Base-by-base conservation (phyloP, 2,888 invertebrate species). In the Nematopogon swammerdamellus region DNA sequence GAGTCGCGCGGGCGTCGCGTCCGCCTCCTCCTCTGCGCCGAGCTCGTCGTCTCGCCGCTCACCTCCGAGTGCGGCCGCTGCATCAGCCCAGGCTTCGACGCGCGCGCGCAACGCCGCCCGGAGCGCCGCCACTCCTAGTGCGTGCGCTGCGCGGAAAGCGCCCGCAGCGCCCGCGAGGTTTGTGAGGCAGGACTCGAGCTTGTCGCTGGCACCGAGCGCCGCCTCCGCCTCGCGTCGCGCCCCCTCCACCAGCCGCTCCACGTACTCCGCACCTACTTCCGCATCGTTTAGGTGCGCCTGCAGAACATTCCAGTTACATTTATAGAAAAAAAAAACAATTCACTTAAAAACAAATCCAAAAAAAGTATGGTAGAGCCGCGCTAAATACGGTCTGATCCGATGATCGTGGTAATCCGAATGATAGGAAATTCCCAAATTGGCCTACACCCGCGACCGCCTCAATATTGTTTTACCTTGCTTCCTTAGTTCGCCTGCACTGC, bases 241-340 rank as follows among this genome's bases (percentile, higher is more conserved):
- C 53, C 87, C 89, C 53, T 82, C 82, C 61, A 92, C 91, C 30
- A 99, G 76, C 0, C 93, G 91, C 65, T 91, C 91, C 45, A 96
- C 86, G 71, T 95, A 95, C 64, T 96, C 95, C 54, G 89, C 89
- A 58, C 96, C 93, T 45, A 89, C 85, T 64, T 97, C 96, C 10
- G 95, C 89, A 70, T 97, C 97, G 70, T 94, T 96, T 56, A 96
- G 70, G 60, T 92, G 88, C 19, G 88, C 86, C 88, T 93, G 67
- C 16, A 70, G 67, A 61, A 58, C 47, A 45, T 36, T 52, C 45
- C 17, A 53, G 29, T 18, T 20, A n/a, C 1, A 8, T 44, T 30
- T 19, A 45, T 45, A 29, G 19, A n/a, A n/a, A n/a, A n/a, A 4
- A 25, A 25, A 25, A 4, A 25, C 25, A 25, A 25, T 25, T 25